phyloP scores from a whole-genome alignment of 1,140 invertebrate genomes.

The Drosophila littoralis region DNA sequence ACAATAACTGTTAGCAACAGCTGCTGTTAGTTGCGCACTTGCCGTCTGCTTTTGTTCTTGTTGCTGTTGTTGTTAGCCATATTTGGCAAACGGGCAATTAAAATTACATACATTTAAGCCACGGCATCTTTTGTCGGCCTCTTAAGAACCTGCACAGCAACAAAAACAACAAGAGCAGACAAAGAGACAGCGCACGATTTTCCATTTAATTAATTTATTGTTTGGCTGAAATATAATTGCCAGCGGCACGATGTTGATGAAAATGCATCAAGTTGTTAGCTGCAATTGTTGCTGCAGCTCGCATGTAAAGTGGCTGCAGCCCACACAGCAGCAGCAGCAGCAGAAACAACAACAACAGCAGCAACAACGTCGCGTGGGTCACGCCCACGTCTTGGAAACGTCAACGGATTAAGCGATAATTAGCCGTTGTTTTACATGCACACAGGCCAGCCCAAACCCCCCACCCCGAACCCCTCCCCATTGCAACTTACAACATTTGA shows the following conservation, averaged over 20 bases:
- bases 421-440: slow-evolving; percentile 51
- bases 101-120: slow-evolving; percentile 78
- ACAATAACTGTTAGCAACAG: slow-evolving; percentile 6
- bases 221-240: slow-evolving; percentile 69
- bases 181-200: slow-evolving; percentile 71
- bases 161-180: slow-evolving; percentile 3
- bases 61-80: slow-evolving; percentile 63
- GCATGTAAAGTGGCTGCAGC: slow-evolving; percentile 48
- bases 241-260: slow-evolving; percentile 64
- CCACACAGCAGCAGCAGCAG: slow-evolving; percentile 24
- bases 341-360: slow-evolving; percentile 14
- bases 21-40: slow-evolving; percentile 44
- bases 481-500: slow-evolving; percentile 40
- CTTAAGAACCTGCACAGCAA: slow-evolving; percentile 56
- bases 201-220: slow-evolving; percentile 81
- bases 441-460: slow-evolving; percentile 1
- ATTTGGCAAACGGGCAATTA: slow-evolving; percentile 75
- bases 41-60: slow-evolving; percentile 30
- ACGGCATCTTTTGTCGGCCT: slow-evolving; percentile 71
- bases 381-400: slow-evolving; percentile 52
- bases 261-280: slow-evolving; percentile 55
- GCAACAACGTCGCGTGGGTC: slow-evolving; percentile 54
- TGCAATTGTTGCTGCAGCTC: slow-evolving; percentile 29
- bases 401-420: slow-evolving; percentile 55
- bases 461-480: neutral